Evolutionary conservation across 2,113 vertebrate species (phyloP), one percentile per base, ranked within the genome.

Genomic region (Lepus timidus): DNA sequence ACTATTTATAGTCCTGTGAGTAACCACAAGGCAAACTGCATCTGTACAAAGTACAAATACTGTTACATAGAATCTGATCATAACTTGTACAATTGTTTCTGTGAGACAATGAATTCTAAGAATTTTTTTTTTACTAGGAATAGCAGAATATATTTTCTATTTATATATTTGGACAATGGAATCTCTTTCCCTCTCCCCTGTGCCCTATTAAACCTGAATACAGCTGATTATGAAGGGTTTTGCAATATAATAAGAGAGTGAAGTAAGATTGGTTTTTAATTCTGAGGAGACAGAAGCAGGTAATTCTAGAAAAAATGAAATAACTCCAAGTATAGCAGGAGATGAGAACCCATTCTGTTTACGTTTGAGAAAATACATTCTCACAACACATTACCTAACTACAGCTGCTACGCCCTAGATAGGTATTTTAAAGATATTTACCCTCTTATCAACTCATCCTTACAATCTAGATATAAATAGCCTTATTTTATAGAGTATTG

Each of bases 301-400:
- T 52, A 82, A 80, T 33, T 87, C 36, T 51, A 88, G 52, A 85
- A 97, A 94, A 29, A 88, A 44, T 39, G n/a, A 74, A 90, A 68
- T 88, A 76, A 81, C 12, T 79, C 9, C 62, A 74, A 33, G 25
- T 29, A 36, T 0, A 58, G 29, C 20, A 68, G 22, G 62, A 88
- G 55, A 68, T 65, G 17, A 86, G 33, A 79, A 86, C 58, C 3
- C 91, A 2, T 36, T 67, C 5, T 70, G 29, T 82, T 51, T 92
- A 44, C 44, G 36, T 75, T 92, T 90, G 22, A 17, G 19, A 93
- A 5, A 90, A 33, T 19, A 19, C 9, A 68, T 73, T 94, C 3
- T 13, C 33, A 39, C 67, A 14, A 85, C 29, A 10, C 0, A 62
- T 52, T 67, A 82, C 16, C 1, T 4, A 58, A 36, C 25, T 73